These are phyloP conservation scores for Anguilla pacifica DNA, from an alignment of 2,797 vertebrate genomes.

Conservation along the genomic window DNA sequence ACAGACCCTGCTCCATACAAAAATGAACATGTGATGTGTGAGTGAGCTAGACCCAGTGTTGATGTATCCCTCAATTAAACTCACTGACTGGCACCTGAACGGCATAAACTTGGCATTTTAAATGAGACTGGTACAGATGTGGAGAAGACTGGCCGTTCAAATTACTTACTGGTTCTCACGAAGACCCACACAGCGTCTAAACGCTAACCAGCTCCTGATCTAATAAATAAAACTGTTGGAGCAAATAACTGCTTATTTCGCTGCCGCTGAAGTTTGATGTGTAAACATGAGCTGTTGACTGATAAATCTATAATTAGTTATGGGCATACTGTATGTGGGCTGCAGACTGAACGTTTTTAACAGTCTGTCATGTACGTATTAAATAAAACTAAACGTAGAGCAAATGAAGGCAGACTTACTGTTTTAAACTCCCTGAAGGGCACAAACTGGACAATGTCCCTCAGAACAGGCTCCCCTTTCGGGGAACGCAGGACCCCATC, in stretches of 20 bases:
- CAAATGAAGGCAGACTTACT: slow-evolving; percentile 68
- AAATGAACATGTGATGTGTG: not conserved
- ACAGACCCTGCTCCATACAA: not conserved
- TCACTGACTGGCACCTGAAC: not conserved
- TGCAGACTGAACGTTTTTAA: slow-evolving; percentile 70
- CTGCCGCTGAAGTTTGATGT: not conserved
- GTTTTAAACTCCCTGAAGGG: slow-evolving; percentile 96
- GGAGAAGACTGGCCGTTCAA: not conserved
- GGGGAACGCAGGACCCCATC: slow-evolving; percentile 86
- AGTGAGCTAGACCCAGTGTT: not conserved
- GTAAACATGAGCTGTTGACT: not conserved
- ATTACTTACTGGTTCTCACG: not conserved
- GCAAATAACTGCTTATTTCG: not conserved
- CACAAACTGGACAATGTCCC: slow-evolving; percentile 94
- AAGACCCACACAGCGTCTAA: not conserved
- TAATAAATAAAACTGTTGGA: not conserved
- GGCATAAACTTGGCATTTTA: not conserved
- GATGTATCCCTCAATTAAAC: not conserved
- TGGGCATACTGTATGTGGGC: not conserved
- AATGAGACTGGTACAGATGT: not conserved
- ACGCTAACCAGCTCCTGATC: not conserved
- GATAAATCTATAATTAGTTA: not conserved
- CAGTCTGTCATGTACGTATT: slow-evolving; percentile 68
- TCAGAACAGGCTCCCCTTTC: slow-evolving; percentile 85
- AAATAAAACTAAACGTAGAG: not conserved